Evolutionary conservation across 2,113 vertebrate species (phyloP), one percentile per base, ranked within the genome.

Genomic region (Pseudonaja textilis): DNA sequence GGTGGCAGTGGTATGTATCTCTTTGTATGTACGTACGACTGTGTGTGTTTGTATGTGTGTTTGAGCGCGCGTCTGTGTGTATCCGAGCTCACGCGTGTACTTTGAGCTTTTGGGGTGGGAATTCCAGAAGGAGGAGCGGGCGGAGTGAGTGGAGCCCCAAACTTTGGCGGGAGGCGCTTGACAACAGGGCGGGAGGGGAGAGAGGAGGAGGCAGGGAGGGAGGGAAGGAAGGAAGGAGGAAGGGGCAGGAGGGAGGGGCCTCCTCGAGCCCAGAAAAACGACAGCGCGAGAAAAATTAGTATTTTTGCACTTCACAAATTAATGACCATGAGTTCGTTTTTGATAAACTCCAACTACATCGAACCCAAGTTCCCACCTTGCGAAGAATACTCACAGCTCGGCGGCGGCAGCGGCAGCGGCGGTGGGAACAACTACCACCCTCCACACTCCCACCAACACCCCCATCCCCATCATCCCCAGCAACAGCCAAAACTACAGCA

Each of bases 261-360:
- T 98, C 98, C 96, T 97, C 91, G 97, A 98, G 98, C 98, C 98
- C 98, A 99, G 98, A 99, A 99, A 99, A 99, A 99, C 98, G 98
- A 99, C 98, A 99, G 98, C 98, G 98, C 98, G 98, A 99, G 99
- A 99, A 99, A 99, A 99, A 99, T 99, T 99, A 99, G 98, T 99
- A 99, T 99, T 99, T 98, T 99, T 98, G 98, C 98, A 98, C 98
- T 99, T 99, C 98, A 98, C 98, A 99, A 99, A 99, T 99, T 99
- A 99, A 99, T 99, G 98, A 98, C 98, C 99, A 99, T 99, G 99
- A 99, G 99, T 98, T 99, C 99, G 98, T 99, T 99, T 98, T 99
- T 99, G 99, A 99, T 99, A 98, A 99, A 99, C 98, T 99, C 99
- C 98, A 99, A 99, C 98, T 99, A 99, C 98, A 98, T 99, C 98